Base-by-base conservation (phyloP, 1,140 invertebrate genomes). In the Campoletis sonorensis region DNA sequence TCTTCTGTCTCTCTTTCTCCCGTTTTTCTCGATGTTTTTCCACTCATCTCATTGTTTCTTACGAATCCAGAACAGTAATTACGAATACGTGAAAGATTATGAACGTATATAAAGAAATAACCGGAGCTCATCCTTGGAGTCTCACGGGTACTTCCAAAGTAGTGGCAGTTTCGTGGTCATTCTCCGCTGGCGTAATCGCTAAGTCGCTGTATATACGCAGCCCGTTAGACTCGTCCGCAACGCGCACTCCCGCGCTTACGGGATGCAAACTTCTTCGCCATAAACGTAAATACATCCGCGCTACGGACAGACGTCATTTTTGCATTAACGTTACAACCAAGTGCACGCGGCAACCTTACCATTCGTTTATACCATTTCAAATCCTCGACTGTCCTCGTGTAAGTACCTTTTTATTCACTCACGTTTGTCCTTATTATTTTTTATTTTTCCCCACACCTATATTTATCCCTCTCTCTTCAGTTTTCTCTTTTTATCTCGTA, bases 321-420 rank as follows among this genome's bases (percentile, higher is more conserved):
- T 64, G 61, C 23, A 23, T 26, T 64, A 64, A 64, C 61, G 61
- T 64, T 64, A 27, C n/a, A 64, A 64, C 61, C 61, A 64, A 64
- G 61, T 64, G 61, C 61, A 64, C 61, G 23, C 23, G 61, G 16
- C 51, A 54, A 54, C 51, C 18, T 54, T 11, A 54, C n/a, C 23
- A 23, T 13, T 21, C 23, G 21, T 26, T 26, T 64, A 64, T 23
- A 23, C 23, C 23, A 64, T 64, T 64, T 23, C 11, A 26, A 64
- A 64, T 26, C 10, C 10, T 16, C 21, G n/a, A 26, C 23, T 4
- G 8, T 26, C 61, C 61, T 26, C 61, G 61, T 64, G 61, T n/a
- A n/a, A 64, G 61, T 64, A 64, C 23, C 61, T 27, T 64, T 23
- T 54, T 54, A 1, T 54, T 8, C 51, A 10, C 2, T 27, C 4